phyloP scores from a whole-genome alignment of 2,797 vertebrate genomes.

The Xyrichtys novacula region DNA sequence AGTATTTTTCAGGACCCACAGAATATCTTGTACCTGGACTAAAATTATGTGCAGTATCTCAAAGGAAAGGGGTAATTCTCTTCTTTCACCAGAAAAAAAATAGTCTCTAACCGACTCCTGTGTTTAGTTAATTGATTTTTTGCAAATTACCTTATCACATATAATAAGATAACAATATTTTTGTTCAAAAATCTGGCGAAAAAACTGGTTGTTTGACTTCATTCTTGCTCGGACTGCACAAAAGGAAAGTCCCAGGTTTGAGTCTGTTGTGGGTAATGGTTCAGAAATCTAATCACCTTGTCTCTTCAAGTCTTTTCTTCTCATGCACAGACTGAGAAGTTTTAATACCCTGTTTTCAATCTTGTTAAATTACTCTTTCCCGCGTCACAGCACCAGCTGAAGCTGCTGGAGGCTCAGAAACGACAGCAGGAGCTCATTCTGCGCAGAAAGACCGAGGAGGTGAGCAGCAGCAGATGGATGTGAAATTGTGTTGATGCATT shows the following conservation, averaged over 20 bases:
- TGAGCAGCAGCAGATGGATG: slow-evolving; percentile 62
- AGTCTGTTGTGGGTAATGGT: too few species aligned
- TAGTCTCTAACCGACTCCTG: too few species aligned
- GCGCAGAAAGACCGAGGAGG: slow-evolving; percentile 96
- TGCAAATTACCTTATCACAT: not conserved
- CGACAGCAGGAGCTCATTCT: slow-evolving; percentile 96
- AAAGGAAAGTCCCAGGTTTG: too few species aligned
- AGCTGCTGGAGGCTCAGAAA: slow-evolving; percentile 95
- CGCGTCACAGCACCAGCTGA: slow-evolving; percentile 91
- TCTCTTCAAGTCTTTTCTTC: not conserved
- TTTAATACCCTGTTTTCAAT: not conserved
- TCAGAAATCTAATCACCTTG: not conserved
- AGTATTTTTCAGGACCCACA: too few species aligned
- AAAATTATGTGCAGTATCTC: too few species aligned
- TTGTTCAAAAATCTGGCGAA: too few species aligned
- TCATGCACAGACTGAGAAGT: not conserved
- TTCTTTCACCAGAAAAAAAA: too few species aligned
- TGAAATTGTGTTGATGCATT: not conserved
- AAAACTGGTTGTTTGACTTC: too few species aligned
- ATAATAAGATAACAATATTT: too few species aligned
- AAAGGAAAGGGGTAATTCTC: too few species aligned
- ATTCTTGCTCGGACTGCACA: too few species aligned
- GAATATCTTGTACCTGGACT: too few species aligned
- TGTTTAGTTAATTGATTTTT: not conserved
- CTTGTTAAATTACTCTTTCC: not conserved